Evolutionary conservation across 2,797 vertebrate genomes (phyloP).

Genomic region (Falco peregrinus): DNA sequence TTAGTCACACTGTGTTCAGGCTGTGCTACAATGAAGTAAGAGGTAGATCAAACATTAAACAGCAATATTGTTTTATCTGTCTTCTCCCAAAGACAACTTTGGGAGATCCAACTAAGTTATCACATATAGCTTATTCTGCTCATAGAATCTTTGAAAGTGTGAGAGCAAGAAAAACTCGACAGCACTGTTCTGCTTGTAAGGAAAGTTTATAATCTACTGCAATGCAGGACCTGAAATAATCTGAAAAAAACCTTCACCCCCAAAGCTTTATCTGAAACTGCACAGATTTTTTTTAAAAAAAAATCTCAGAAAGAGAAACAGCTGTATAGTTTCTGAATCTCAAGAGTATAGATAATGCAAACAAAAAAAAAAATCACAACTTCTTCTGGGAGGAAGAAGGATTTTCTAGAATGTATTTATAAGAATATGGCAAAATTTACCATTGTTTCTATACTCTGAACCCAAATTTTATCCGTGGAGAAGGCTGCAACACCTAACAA

Average conservation of each 20-base stretch:
- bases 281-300: neutral
- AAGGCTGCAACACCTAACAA: conserved; percentile 28
- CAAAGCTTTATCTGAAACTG: neutral
- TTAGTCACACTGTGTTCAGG: neutral
- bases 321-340: neutral
- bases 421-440: neutral
- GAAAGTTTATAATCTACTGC: neutral
- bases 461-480: neutral
- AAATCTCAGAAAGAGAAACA: conserved; percentile 17
- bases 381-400: neutral
- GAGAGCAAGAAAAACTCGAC: neutral
- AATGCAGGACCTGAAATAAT: neutral
- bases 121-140: neutral
- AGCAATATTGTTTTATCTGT: neutral
- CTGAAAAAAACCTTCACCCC: neutral
- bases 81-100: neutral
- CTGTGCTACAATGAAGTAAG: neutral
- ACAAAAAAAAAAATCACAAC: neutral
- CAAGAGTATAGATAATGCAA: neutral
- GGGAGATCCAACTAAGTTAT: neutral
- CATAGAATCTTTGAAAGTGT: neutral
- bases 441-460: neutral
- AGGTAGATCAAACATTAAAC: neutral
- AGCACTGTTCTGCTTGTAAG: neutral
- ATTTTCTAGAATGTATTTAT: conserved; percentile 24